Base-by-base conservation (phyloP, 2,888 invertebrate species). In the Noctuana brunneofusca region DNA sequence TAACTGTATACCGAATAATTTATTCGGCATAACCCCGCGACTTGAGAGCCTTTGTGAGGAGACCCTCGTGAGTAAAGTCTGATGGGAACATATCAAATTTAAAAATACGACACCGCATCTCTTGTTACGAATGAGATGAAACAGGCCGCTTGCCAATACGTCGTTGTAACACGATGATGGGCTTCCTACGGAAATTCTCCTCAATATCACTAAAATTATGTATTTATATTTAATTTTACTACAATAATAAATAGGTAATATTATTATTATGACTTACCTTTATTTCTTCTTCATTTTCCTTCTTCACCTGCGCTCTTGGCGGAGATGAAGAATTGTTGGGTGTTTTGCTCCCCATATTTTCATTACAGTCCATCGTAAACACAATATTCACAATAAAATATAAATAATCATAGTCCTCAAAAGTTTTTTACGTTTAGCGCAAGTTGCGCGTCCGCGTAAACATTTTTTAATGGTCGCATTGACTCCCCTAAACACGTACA, bases 211-310 rank as follows among this genome's bases (percentile, higher is more conserved):
- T 49, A 64, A 71, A 75, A 75, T 62, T 24, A 76, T 79, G 76
- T 72, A 76, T 79, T 76, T 72, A 71, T n/a, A 35, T 35, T 18
- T 77, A 70, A 73, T 59, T 69, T 73, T 74, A 69, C 30, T n/a
- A n/a, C n/a, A n/a, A n/a, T n/a, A n/a, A 60, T 68, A 14, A 50
- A n/a, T 55, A 53, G 63, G 54, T 32, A 58, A 46, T 55, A 54
- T 11, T 0, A 53, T 20, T 41, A n/a, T n/a, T n/a, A n/a, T n/a
- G n/a, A 62, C 48, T 80, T 89, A 96, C 95, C 93, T 95, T 95
- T 81, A 95, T 95, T 89, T 95, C 95, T 89, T 95, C 95, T 86
- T 94, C 94, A 73, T 93, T 90, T 81, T 95, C 95, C 84, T 95
- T 95, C 84, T 95, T 95, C 71, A 94, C 91, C 75, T 84, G 86